Conservation (phyloP, 2,113 vertebrate species). For the Merops nubicus region DNA sequence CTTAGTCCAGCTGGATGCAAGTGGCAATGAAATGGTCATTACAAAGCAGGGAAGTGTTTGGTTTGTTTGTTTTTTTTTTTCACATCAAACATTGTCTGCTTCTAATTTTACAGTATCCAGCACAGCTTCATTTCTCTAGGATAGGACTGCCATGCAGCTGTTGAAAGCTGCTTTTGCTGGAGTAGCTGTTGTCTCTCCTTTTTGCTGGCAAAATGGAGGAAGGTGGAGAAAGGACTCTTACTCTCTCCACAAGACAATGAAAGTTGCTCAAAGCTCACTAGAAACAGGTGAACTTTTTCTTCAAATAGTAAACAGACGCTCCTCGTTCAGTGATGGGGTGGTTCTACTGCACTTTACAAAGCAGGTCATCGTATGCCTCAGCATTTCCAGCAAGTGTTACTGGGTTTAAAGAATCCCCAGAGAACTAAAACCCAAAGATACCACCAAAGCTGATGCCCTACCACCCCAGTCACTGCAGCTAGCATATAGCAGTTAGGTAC, state of each 20-base stretch:
- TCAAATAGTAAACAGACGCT: background rate
- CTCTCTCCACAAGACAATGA: background rate
- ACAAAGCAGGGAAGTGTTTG: background rate
- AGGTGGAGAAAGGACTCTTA: background rate
- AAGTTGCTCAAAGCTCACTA: background rate
- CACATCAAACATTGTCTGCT: background rate
- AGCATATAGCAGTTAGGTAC: background rate
- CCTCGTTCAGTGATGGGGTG: background rate
- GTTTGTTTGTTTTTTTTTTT: background rate
- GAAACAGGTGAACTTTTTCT: background rate
- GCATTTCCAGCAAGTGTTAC: background rate
- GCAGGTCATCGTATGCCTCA: background rate
- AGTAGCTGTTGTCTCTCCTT: background rate
- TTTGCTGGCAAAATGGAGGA: background rate
- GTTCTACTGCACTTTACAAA: background rate
- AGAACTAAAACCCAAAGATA: background rate
- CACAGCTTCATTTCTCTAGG: background rate
- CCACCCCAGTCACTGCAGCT: background rate
- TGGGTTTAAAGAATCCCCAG: background rate
- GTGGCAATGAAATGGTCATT: accelerated
- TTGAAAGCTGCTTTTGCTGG: background rate
- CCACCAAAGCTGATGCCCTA: background rate
- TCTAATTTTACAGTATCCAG: background rate
- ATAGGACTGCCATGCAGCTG: background rate
- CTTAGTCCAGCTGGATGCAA: background rate